Evolutionary conservation across 2,113 vertebrate species (phyloP).

Genomic region (Agelaius tricolor): DNA sequence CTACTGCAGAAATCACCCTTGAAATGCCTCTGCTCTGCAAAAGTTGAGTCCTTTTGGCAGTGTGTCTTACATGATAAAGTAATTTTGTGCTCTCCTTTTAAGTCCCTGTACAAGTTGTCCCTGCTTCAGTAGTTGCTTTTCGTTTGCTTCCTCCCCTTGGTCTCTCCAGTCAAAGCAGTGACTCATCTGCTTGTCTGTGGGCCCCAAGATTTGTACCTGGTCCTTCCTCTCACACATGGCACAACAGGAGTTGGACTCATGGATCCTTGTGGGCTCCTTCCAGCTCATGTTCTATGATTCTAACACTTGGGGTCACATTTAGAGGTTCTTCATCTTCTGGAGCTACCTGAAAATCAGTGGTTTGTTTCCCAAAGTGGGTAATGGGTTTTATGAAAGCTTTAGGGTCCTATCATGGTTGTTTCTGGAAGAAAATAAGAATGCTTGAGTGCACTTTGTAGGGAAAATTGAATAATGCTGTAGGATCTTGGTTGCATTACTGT

Average conservation of each 20-base stretch:
- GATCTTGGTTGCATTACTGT: background rate
- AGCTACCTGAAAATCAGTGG: background rate
- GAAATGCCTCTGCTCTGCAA: background rate
- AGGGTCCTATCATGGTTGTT: background rate
- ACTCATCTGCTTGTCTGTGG: rapidly evolving
- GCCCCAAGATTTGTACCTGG: background rate
- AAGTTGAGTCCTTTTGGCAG: background rate
- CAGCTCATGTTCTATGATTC: background rate
- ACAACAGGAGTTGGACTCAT: rapidly evolving
- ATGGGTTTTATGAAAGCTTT: background rate
- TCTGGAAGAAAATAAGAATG: background rate
- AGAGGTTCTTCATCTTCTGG: background rate
- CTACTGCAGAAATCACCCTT: background rate
- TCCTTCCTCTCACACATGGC: background rate
- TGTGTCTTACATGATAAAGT: background rate
- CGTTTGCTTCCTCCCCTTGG: background rate
- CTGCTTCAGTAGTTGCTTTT: background rate
- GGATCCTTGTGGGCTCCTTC: background rate
- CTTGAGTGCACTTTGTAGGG: background rate
- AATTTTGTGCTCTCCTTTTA: background rate
- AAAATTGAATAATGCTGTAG: background rate
- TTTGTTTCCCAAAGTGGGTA: background rate
- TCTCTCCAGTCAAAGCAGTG: background rate
- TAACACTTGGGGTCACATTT: rapidly evolving
- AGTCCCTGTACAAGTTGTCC: background rate